Percentiles rank a stretch among this genome's conserved stretches.
These are phyloP conservation scores for Steinernema feltiae DNA, from an alignment of 1,140 invertebrate genomes.

Conservation along the genomic window DNA sequence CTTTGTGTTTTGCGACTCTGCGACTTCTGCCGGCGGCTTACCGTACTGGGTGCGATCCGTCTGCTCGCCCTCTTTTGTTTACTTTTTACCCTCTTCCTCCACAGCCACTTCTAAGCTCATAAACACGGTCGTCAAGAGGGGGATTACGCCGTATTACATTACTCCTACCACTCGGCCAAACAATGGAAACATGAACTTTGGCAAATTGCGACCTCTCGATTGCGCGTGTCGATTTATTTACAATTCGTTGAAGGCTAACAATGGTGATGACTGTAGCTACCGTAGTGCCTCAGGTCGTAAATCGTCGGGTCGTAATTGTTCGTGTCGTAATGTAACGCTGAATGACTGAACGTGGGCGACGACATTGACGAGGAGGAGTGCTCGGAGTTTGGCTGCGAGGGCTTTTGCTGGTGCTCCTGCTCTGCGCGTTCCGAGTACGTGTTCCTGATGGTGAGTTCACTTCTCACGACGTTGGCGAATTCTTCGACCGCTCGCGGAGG, in stretches of 20 bases:
- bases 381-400: not conserved
- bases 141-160: conserved; percentile 13
- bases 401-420: not conserved
- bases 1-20: not conserved
- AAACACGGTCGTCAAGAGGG: not conserved
- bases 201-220: not conserved
- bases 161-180: conserved; percentile 10
- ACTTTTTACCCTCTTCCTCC: not conserved
- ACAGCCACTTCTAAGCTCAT: not conserved
- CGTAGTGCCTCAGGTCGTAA: not conserved
- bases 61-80: conserved; percentile 1
- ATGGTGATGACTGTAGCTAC: not conserved
- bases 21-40: not conserved
- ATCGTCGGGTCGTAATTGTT: not conserved
- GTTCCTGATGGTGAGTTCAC: not conserved
- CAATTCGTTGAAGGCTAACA: not conserved
- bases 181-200: conserved; percentile 11
- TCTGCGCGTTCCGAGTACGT: not conserved
- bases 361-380: not conserved
- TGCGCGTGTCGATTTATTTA: conserved; percentile 11
- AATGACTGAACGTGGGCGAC: not conserved
- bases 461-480: not conserved
- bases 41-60: not conserved
- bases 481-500: not conserved
- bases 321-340: not conserved